phyloP scores from a whole-genome alignment of 2,888 invertebrate species.

The Sinhomidia bicolor region DNA sequence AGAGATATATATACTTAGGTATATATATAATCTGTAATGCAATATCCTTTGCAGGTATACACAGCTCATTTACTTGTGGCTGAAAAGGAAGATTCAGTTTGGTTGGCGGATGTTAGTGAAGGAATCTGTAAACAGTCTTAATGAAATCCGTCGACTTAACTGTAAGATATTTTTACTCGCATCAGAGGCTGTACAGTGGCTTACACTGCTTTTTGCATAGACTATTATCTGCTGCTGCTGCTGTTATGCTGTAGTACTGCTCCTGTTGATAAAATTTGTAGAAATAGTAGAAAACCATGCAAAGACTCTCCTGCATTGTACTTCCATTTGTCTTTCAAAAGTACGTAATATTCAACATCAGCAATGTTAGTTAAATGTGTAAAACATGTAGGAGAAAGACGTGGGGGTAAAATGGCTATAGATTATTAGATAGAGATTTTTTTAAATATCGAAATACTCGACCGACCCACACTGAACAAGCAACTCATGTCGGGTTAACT shows the following conservation, averaged over 20 bases:
- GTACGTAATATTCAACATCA: not conserved
- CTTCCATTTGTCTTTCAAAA: constrained; percentile 44
- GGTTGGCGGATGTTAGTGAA: constrained; percentile 6
- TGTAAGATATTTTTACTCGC: constrained; percentile 63
- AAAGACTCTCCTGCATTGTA: not conserved
- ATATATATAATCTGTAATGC: not conserved
- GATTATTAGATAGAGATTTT: too few species aligned
- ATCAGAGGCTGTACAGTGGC: not conserved
- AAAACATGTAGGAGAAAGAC: too few species aligned
- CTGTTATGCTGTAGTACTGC: not conserved
- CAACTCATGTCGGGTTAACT: constrained; percentile 20
- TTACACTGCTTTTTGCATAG: not conserved
- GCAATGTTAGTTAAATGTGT: not conserved
- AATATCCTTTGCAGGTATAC: not conserved
- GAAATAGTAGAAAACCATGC: not conserved
- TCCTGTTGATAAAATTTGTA: not conserved
- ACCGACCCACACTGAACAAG: not conserved
- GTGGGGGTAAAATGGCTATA: too few species aligned
- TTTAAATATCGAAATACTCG: too few species aligned
- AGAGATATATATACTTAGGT: too few species aligned
- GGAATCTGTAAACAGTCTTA: constrained; percentile 44
- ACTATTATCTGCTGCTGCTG: not conserved
- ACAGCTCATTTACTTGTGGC: not conserved
- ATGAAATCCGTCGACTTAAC: constrained; percentile 61
- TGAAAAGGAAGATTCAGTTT: constrained; percentile 7